Evolutionary conservation across 2,888 invertebrate species (phyloP), one percentile per base, ranked within the genome.

Genomic region (Pseudococcus viburni): DNA sequence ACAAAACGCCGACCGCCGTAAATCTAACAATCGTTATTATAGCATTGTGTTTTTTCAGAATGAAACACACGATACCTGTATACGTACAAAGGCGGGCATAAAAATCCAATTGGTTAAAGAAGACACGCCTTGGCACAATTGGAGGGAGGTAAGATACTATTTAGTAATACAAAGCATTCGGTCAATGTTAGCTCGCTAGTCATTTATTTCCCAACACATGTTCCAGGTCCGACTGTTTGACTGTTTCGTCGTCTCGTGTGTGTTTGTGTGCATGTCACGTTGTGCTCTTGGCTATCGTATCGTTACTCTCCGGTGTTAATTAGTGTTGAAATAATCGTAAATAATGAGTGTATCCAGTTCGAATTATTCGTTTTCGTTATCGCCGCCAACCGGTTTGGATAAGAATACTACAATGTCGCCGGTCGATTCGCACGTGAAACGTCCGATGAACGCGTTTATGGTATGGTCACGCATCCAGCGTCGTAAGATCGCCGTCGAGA

Each of bases 381-480:
- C 85, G 17, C 73, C 73, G 26, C 85, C 85, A 42, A 64, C 64
- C 64, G 64, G 85, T 64, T 64, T 85, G 19, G 85, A 85, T 22
- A 85, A 64, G 42, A 85, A 64, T 64, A 22, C 85, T 7, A 26
- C 68, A 9, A 73, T 73, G 73, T 64, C 85, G 17, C 55, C 84
- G 22, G 12, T 12, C 0, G 84, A 88, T 55, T 48, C 51, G 33
- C 97, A 98, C 92, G 97, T 99, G 91, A 99, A 98, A 92, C 93
- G 98, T 26, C 98, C 98, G 2, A 98, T 99, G 98, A 98, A 98
- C 93, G 98, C 98, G 0, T 98, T 98, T 92, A 98, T 98, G 98
- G 98, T 97, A 48, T 98, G 98, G 98, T 97, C 98, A 7, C 93
- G 98, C 73, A 95, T 97, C 68, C 97, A 98, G 92, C 93, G 98